Percentiles rank a stretch among this genome's conserved stretches.
phyloP scores from a whole-genome alignment of 2,113 vertebrate genomes.

The Barnardius zonarius region DNA sequence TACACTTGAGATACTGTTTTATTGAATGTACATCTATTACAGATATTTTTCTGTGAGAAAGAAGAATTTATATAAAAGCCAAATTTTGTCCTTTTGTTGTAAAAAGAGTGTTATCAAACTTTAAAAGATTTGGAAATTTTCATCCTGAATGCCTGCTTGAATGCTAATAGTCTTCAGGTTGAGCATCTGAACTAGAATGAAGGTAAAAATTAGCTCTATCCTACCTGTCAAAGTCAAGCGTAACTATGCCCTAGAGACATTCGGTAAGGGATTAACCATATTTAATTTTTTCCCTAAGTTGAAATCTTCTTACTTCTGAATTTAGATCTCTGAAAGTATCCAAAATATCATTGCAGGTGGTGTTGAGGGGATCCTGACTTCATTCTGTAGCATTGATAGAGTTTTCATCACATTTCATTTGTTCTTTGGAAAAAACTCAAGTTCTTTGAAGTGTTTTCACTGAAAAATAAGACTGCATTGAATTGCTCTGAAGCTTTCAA shows the following conservation, averaged over 20 bases:
- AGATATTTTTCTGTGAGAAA: neutral
- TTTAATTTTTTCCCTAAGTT: neutral
- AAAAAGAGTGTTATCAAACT: neutral
- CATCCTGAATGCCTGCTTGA: neutral
- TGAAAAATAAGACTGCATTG: neutral
- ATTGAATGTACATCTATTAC: constrained; percentile 1
- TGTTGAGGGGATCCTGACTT: neutral
- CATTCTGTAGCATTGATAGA: neutral
- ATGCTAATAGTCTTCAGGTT: neutral
- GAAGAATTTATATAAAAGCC: neutral
- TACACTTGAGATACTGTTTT: neutral
- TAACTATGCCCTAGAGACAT: neutral
- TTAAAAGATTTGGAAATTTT: neutral
- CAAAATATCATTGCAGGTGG: neutral
- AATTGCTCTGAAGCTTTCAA: neutral
- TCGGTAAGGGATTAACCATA: neutral
- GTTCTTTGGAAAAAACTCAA: neutral
- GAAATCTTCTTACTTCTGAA: neutral
- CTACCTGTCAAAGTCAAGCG: neutral
- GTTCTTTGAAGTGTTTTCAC: neutral
- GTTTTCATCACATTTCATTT: neutral
- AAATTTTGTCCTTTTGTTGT: neutral
- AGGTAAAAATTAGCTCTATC: neutral
- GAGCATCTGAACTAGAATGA: neutral
- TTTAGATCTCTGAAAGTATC: neutral